These are phyloP conservation scores for Allolobophora icterica DNA, from an alignment of 2,888 invertebrate genomes.

Conservation along the genomic window DNA sequence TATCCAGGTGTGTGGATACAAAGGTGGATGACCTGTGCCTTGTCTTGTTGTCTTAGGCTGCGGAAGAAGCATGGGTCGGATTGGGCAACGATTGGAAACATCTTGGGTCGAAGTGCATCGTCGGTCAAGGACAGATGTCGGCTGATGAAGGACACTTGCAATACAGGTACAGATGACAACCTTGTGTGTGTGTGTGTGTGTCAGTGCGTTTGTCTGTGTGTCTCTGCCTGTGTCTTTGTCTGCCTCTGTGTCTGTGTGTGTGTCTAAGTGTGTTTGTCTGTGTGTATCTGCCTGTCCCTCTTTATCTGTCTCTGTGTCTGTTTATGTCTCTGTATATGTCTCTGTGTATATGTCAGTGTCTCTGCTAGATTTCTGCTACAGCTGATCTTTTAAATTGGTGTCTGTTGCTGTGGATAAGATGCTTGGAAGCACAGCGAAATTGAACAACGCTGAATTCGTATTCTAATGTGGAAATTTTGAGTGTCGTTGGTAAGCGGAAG, in stretches of 20 bases:
- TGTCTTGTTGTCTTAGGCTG: constrained; percentile 51
- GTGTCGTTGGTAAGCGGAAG: no score
- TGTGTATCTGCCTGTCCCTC: not conserved
- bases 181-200: no score
- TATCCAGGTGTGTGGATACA: no score
- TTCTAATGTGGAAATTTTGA: no score
- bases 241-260: not conserved
- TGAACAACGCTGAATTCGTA: no score
- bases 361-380: no score
- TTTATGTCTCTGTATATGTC: not conserved
- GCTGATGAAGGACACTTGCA: constrained; percentile 67
- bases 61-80: constrained; percentile 66
- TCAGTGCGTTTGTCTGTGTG: not conserved
- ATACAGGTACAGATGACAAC: constrained; percentile 61
- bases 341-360: no score
- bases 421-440: no score
- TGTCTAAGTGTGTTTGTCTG: no score
- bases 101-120: constrained; percentile 67
- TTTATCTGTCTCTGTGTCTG: not conserved
- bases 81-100: constrained; percentile 67
- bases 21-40: not conserved
- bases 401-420: no score
- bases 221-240: not conserved
- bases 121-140: constrained; percentile 68
- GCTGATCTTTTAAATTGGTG: no score